These are phyloP conservation scores for Anableps anableps DNA, from an alignment of 2,797 vertebrate genomes.

Conservation along the genomic window DNA sequence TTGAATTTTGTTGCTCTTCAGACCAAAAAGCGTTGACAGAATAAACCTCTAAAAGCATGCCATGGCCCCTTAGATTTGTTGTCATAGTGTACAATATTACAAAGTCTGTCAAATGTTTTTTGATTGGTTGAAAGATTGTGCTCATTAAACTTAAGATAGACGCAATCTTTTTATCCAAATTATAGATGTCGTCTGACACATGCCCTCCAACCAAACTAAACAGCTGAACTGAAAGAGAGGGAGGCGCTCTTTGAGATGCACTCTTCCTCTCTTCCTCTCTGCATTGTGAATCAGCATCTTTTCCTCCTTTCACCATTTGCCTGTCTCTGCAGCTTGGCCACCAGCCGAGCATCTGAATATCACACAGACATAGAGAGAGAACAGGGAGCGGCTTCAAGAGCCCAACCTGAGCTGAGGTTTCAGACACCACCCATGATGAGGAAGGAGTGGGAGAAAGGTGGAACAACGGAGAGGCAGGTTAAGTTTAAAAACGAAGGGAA, in stretches of 20 bases:
- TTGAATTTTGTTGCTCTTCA: neutral
- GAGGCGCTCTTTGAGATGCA: slow-evolving; percentile 15
- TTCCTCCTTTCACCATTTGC: slow-evolving; percentile 39
- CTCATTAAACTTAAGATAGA: neutral
- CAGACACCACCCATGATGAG: slow-evolving; percentile 25
- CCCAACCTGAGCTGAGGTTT: slow-evolving; percentile 25
- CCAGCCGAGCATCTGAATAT: slow-evolving; percentile 33
- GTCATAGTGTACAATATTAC: neutral
- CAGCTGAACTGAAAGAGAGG: slow-evolving; percentile 24
- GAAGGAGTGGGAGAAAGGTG: slow-evolving; percentile 4
- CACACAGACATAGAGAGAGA: slow-evolving; percentile 17
- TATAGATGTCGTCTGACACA: slow-evolving; percentile 19
- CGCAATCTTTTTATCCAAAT: neutral
- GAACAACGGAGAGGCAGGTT: slow-evolving; percentile 7
- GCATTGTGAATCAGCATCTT: slow-evolving; percentile 79
- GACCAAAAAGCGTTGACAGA: neutral
- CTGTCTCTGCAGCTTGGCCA: slow-evolving; percentile 53
- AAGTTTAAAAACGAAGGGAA: neutral
- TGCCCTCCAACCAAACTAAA: slow-evolving; percentile 16
- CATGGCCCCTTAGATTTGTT: neutral
- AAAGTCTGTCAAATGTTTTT: neutral
- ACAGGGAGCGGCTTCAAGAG: slow-evolving; percentile 23
- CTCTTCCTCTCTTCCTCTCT: slow-evolving; percentile 38
- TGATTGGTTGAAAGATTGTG: neutral
- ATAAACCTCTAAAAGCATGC: neutral